Conservation (phyloP, 1,140 invertebrate genomes). For the Heliconius congener region DNA sequence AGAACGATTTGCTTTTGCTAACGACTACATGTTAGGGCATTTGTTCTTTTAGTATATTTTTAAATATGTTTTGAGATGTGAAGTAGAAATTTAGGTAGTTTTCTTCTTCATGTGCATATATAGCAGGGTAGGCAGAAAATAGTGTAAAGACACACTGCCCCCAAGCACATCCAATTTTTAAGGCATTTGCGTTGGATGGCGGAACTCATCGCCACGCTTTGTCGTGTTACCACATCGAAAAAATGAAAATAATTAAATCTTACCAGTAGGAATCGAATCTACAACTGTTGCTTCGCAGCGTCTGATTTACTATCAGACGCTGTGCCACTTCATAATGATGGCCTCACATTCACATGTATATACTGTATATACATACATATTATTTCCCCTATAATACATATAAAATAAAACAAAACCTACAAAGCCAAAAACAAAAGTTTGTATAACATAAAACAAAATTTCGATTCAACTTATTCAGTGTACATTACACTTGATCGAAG, state of each 20-base stretch:
- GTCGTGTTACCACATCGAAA: too few relatives aligned
- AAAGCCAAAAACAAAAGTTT: constrained; percentile 7
- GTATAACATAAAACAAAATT: background rate
- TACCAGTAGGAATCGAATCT: background rate
- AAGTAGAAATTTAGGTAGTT: background rate
- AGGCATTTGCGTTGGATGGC: too few relatives aligned
- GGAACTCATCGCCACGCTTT: too few relatives aligned
- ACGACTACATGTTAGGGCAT: background rate
- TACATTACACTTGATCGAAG: constrained; percentile 9
- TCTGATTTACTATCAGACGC: too few relatives aligned
- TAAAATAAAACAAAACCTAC: background rate
- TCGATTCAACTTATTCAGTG: background rate
- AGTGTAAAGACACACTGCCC: background rate
- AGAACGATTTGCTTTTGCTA: constrained; percentile 15
- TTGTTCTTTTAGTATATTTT: background rate
- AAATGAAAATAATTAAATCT: too few relatives aligned
- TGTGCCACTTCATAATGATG: too few relatives aligned
- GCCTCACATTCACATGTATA: too few relatives aligned
- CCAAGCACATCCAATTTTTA: background rate
- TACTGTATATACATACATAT: too few relatives aligned
- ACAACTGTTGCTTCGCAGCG: background rate
- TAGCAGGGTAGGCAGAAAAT: background rate
- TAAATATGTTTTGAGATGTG: background rate
- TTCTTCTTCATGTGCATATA: background rate
- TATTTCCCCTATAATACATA: background rate